These are phyloP conservation scores for Lasioglossum morio DNA, from an alignment of 2,888 invertebrate species.

Conservation along the genomic window DNA sequence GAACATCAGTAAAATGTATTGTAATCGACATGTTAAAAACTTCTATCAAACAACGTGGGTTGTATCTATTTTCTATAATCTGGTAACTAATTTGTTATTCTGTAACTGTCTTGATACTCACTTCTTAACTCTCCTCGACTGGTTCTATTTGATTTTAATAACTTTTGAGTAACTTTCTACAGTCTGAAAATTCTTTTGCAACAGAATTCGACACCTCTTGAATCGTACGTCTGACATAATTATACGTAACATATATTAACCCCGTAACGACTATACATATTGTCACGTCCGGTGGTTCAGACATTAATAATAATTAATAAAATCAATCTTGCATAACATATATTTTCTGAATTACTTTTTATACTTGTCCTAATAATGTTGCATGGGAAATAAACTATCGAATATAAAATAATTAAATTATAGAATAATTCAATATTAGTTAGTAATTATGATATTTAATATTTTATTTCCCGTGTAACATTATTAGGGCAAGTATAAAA, in stretches of 20 bases:
- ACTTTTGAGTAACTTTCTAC: not conserved
- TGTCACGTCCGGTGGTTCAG: no score
- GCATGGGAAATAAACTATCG: no score
- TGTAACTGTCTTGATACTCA: not conserved
- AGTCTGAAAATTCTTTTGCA: constrained; percentile 24
- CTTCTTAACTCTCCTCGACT: not conserved
- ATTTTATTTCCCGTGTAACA: no score
- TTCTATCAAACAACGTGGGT: not conserved
- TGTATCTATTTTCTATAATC: not conserved
- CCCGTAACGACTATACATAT: constrained; percentile 21
- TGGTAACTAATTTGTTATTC: not conserved
- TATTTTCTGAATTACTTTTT: no score
- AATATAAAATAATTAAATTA: no score
- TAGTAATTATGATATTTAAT: no score
- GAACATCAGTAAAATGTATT: not conserved
- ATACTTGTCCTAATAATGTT: no score
- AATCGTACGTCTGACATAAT: not conserved
- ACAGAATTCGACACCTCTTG: constrained; percentile 23
- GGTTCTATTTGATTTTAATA: constrained; percentile 1
- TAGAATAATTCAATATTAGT: no score
- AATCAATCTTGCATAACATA: no score
- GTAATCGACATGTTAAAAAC: not conserved
- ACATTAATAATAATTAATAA: no score
- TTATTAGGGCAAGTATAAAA: no score
- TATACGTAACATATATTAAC: constrained; percentile 36